A percentile compares a stretch with the other conserved stretches of the same genome.
These are phyloP conservation scores for Teleogryllus occipitalis DNA, from an alignment of 1,140 invertebrate genomes.

Conservation along the genomic window DNA sequence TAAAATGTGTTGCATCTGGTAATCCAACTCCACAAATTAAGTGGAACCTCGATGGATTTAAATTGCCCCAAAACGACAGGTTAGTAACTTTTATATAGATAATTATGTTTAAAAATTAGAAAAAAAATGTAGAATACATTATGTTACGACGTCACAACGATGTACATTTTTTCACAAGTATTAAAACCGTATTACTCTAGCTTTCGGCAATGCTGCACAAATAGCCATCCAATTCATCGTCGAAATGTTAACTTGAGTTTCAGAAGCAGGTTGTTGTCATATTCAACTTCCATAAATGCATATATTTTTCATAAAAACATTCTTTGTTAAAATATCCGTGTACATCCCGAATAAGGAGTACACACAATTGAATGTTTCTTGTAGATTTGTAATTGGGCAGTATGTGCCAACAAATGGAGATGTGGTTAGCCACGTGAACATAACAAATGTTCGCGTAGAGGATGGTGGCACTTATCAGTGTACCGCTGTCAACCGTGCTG, in stretches of 20 bases:
- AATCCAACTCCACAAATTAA: conserved; percentile 39
- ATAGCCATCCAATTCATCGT: background rate
- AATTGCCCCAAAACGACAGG: conserved; percentile 25
- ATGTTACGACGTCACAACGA: too few relatives aligned
- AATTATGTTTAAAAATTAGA: background rate
- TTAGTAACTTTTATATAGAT: background rate
- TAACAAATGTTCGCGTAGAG: conserved; percentile 37
- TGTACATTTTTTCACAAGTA: too few relatives aligned
- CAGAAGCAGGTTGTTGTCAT: too few relatives aligned
- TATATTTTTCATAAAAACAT: too few relatives aligned
- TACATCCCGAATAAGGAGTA: too few relatives aligned
- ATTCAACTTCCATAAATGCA: too few relatives aligned
- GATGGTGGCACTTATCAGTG: conserved; percentile 43
- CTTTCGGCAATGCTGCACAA: background rate
- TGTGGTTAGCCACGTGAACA: conserved; percentile 37
- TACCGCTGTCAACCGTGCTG: conserved; percentile 37
- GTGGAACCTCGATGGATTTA: conserved; percentile 35
- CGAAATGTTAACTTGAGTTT: too few relatives aligned
- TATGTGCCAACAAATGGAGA: conserved; percentile 31
- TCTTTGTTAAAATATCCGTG: too few relatives aligned
- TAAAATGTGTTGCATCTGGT: conserved; percentile 41
- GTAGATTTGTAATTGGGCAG: conserved; percentile 33
- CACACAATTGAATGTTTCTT: background rate
- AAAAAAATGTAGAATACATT: too few relatives aligned
- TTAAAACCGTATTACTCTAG: too few relatives aligned